phyloP scores from a whole-genome alignment of 2,113 vertebrate species.

The Balaeniceps rex region DNA sequence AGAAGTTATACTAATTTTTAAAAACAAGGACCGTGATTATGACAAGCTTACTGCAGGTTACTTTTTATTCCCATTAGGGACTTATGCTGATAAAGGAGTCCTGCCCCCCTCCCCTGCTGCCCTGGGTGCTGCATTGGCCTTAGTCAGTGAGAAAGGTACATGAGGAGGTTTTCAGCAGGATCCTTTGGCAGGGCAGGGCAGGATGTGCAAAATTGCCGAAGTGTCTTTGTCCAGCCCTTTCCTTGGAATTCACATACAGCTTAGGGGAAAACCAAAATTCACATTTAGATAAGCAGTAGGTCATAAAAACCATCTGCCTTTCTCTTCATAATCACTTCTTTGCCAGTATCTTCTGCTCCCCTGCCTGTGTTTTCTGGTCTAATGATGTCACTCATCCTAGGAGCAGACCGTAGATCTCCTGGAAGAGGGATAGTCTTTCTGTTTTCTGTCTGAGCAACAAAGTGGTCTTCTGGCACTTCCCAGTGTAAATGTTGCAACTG shows the following conservation, averaged over 20 bases:
- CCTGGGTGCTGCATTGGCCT: not conserved
- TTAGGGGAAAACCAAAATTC: not conserved
- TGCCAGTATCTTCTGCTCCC: not conserved
- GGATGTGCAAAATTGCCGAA: not conserved
- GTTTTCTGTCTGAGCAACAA: not conserved
- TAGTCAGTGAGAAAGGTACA: not conserved
- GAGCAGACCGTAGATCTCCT: not conserved
- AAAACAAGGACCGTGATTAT: not conserved
- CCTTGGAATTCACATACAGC: not conserved
- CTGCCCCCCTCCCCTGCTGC: too few relatives aligned
- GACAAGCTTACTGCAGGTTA: not conserved
- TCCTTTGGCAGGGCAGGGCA: not conserved
- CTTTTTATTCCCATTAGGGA: not conserved
- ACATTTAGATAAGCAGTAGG: not conserved
- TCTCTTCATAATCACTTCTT: not conserved
- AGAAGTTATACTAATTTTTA: not conserved
- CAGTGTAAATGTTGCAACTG: not conserved
- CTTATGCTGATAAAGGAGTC: not conserved
- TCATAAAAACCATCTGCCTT: not conserved
- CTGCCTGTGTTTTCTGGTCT: not conserved
- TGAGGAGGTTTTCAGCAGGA: not conserved
- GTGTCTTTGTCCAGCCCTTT: not conserved
- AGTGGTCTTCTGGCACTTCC: not conserved
- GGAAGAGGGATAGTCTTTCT: not conserved
- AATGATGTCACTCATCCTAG: not conserved